phyloP scores from a whole-genome alignment of 2,113 vertebrate species.

The Tympanuchus pallidicinctus region DNA sequence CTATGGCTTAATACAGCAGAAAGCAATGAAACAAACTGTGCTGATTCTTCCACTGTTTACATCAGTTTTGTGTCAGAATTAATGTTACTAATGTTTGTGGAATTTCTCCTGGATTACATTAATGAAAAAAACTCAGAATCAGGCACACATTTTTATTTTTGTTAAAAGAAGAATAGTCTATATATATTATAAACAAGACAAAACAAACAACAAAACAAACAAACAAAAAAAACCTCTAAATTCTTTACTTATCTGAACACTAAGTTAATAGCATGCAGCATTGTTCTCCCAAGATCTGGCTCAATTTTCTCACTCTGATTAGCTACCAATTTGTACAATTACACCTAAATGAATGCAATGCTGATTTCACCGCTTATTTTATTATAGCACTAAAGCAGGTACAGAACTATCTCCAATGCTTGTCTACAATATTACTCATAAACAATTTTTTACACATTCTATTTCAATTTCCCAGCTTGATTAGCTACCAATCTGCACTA shows the following conservation, averaged over 20 bases:
- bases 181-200: neutral
- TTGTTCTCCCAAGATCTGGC: constrained; percentile 46
- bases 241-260: constrained; percentile 23
- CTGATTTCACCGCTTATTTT: constrained; percentile 72
- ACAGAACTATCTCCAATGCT: constrained; percentile 44
- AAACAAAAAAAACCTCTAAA: neutral
- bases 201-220: too few species aligned
- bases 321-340: constrained; percentile 76
- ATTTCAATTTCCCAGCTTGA: constrained; percentile 73
- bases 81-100: neutral
- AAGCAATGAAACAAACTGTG: neutral
- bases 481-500: constrained; percentile 71
- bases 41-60: neutral
- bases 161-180: neutral
- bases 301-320: constrained; percentile 72
- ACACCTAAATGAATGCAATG: constrained; percentile 64
- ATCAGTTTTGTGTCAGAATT: neutral
- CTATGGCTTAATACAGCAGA: constrained; percentile 22
- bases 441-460: constrained; percentile 63
- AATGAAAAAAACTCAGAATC: neutral
- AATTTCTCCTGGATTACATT: constrained; percentile 5
- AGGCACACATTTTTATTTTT: neutral
- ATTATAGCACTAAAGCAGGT: constrained; percentile 67
- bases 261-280: constrained; percentile 53
- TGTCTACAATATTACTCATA: constrained; percentile 73